Evolutionary conservation across 2,888 invertebrate genomes (phyloP), one percentile per base, ranked within the genome.

Genomic region (Dendrolimus houi): DNA sequence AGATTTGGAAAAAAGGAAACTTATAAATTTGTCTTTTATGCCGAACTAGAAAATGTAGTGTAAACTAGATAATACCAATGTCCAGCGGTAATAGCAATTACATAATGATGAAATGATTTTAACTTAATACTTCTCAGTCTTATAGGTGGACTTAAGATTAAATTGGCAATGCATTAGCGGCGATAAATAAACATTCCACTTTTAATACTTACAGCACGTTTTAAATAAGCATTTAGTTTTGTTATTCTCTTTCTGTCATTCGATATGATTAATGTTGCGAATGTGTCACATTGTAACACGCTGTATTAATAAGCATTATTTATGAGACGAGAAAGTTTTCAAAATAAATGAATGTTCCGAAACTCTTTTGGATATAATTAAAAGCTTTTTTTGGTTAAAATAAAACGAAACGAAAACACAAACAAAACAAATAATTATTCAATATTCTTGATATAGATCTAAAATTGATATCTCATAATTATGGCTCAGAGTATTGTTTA

Each of bases 401-500:
- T 12, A 53, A 54, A 53, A 58, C 58, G 41, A 53, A 58, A 56
- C 56, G 55, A 54, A 52, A 56, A 55, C 65, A 69, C 69, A 29
- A 29, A 29, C 29, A 29, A 29, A 29, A 3, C 29, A 29, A 29
- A 0, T 3, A 29, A 29, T 29, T 29, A 29, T 29, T 29, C 29
- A 29, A 29, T 29, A 29, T 29, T 29, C 6, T 29, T 29, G 29
- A 17, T 17, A 17, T 17, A 17, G 2, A 3, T 2, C 17, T 17
- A 17, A 17, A 17, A 17, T 17, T 17, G 17, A 17, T 17, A 17
- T 17, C 64, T 63, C 68, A 71, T 84, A 85, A 85, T 86, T 85
- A 82, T 80, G 76, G 72, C 73, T 77, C 77, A 77, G 75, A 78
- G 74, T 77, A 76, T 77, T 77, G 72, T 74, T 82, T 81, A 80